phyloP scores from a whole-genome alignment of 2,888 invertebrate genomes.

The Camponotus fellah region DNA sequence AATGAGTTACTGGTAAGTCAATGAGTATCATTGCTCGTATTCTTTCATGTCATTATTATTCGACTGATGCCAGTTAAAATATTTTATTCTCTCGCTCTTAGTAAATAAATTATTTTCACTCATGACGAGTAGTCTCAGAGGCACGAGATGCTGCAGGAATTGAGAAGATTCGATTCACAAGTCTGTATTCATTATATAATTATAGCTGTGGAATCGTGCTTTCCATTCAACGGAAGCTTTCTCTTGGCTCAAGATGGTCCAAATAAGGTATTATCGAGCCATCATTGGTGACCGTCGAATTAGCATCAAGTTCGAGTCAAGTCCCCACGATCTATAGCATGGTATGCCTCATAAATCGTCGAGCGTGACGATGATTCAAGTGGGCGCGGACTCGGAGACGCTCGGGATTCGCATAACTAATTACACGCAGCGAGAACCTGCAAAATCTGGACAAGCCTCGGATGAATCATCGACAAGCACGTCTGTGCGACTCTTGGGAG shows the following conservation, averaged over 20 bases:
- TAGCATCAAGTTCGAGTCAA: conserved; percentile 47
- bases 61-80: conserved; percentile 44
- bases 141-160: not conserved
- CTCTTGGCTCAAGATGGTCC: conserved; percentile 26
- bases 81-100: not conserved
- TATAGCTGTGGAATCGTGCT: not conserved
- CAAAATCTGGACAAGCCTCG: conserved; percentile 60
- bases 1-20: conserved; percentile 17
- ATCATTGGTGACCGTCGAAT: conserved; percentile 41
- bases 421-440: conserved; percentile 62
- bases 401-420: conserved; percentile 65
- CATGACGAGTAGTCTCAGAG: not conserved
- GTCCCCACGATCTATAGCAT: conserved; percentile 39
- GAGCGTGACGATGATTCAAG: conserved; percentile 67
- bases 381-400: conserved; percentile 62
- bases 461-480: conserved; percentile 61
- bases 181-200: not conserved
- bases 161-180: not conserved
- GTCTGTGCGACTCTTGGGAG: conserved; percentile 17
- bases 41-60: conserved; percentile 25
- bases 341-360: conserved; percentile 60
- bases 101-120: conserved; percentile 2
- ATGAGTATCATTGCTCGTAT: conserved; percentile 34
- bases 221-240: not conserved
- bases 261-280: conserved; percentile 36